Percentiles rank a stretch among this genome's conserved stretches.
Evolutionary conservation across 2,113 vertebrate species (phyloP).

Genomic region (Vidua chalybeata): DNA sequence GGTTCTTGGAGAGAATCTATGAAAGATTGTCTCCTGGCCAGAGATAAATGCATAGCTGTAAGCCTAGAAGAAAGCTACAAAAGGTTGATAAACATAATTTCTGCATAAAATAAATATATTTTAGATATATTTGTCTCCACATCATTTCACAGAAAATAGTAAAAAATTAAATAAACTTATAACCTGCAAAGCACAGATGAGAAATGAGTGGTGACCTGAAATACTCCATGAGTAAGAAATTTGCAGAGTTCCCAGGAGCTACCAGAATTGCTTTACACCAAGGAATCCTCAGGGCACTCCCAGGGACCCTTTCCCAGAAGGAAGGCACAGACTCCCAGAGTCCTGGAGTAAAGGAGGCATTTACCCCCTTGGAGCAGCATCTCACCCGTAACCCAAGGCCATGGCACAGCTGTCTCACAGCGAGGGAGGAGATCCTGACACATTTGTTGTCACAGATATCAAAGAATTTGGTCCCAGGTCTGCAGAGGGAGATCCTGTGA

Average conservation of each 20-base stretch:
- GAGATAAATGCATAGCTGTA: neutral
- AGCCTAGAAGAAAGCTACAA: neutral
- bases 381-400: conserved; percentile 66
- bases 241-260: neutral
- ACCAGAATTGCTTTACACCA: neutral
- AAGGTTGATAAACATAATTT: neutral
- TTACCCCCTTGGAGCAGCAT: neutral
- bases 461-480: conserved; percentile 59
- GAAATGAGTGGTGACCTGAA: neutral
- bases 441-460: conserved; percentile 54
- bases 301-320: neutral
- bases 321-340: neutral
- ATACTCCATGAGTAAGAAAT: neutral
- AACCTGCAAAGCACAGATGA: neutral
- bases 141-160: neutral
- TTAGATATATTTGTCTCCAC: neutral
- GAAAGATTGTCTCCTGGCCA: neutral
- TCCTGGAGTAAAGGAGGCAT: neutral
- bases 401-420: conserved; percentile 56
- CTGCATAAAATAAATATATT: neutral
- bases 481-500: neutral
- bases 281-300: neutral
- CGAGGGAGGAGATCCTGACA: conserved; percentile 6
- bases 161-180: neutral
- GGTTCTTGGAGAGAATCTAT: neutral